Conservation (phyloP, 2,113 vertebrate genomes). For the Sigmodon hispidus region DNA sequence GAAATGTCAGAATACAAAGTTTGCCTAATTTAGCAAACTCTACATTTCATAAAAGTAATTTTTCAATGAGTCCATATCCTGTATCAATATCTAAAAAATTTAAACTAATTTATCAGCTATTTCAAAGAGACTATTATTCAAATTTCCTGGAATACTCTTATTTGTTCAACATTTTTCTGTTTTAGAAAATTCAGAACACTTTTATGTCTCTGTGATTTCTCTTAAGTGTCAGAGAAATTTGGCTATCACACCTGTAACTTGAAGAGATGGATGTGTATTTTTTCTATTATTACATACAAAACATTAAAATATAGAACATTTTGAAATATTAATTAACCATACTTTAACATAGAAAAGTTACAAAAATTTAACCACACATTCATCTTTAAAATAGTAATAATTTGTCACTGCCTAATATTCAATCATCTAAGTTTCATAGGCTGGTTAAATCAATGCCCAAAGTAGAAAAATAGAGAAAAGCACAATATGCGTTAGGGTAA, state of each 20-base stretch:
- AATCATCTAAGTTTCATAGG: not conserved
- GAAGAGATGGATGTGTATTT: not conserved
- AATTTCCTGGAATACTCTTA: not conserved
- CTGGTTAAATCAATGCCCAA: not conserved
- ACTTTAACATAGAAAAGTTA: not conserved
- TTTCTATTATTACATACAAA: not conserved
- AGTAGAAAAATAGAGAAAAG: not conserved
- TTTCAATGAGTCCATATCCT: not conserved
- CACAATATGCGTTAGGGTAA: not conserved
- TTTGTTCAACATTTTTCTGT: not conserved
- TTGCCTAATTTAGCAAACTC: not conserved
- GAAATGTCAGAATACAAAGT: not conserved
- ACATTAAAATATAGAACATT: not conserved
- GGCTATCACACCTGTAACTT: not conserved
- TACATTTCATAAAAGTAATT: not conserved
- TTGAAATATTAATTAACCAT: not conserved
- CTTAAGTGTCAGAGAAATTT: not conserved
- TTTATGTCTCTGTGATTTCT: not conserved
- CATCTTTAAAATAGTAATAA: not conserved
- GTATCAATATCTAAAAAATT: not conserved
- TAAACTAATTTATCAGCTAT: not conserved
- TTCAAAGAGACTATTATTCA: not conserved
- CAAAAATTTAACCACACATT: not conserved
- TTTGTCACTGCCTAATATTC: not conserved
- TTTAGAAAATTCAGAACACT: not conserved